Evolutionary conservation across 2,888 invertebrate species (phyloP).

Genomic region (Leistus spinibarbis): DNA sequence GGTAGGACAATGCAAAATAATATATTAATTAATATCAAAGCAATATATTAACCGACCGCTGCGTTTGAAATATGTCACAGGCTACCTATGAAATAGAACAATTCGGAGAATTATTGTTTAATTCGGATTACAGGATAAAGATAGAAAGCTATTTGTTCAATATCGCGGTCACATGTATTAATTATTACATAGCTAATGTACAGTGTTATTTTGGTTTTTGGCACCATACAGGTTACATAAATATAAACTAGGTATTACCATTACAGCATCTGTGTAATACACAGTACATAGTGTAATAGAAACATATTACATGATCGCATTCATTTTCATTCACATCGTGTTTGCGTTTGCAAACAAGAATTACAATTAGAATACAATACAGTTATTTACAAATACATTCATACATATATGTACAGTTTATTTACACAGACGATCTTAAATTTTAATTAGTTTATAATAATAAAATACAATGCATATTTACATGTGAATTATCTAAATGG

Average conservation of each 20-base stretch:
- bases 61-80: not conserved
- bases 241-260: constrained; percentile 12
- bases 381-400: not conserved
- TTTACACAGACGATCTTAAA: no score
- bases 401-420: not conserved
- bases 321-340: no score
- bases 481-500: not conserved
- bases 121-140: constrained; percentile 14
- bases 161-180: constrained; percentile 29
- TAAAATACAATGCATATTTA: not conserved
- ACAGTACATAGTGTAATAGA: not conserved
- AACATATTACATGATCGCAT: not conserved
- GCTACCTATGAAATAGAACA: constrained; percentile 6
- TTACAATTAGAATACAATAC: not conserved
- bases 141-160: constrained; percentile 1
- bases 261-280: not conserved
- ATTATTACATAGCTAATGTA: constrained; percentile 31
- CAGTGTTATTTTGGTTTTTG: constrained; percentile 23
- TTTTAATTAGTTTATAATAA: not conserved
- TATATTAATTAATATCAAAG: not conserved
- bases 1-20: not conserved
- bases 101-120: constrained; percentile 13
- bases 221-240: constrained; percentile 33
- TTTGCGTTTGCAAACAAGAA: no score
- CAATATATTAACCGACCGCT: constrained; percentile 3